Evolutionary conservation across 2,888 invertebrate species (phyloP), one percentile per base, ranked within the genome.

Genomic region (Protonemura montana): DNA sequence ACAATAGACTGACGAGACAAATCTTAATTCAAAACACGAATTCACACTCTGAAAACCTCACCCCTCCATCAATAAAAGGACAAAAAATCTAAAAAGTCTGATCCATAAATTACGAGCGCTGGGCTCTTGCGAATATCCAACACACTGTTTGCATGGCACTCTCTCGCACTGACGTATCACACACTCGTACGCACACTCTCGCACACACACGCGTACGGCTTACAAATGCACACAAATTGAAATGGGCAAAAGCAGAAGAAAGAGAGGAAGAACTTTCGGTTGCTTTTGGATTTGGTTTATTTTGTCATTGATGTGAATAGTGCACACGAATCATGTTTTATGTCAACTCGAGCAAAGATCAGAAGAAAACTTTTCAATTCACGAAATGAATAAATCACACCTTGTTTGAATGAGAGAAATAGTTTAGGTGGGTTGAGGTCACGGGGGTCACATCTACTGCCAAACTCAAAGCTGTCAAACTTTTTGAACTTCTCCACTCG

Each of bases 61-160:
- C 86, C 85, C 85, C 59, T 86, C 84, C 30, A 86, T 80, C 80
- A 78, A 82, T 41, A 82, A 82, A 82, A 29, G 41, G n/a, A 84
- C 84, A 85, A 85, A 85, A 28, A 42, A 59, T 42, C 86, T 41
- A 86, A 84, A 86, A 86, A 86, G 83, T 82, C 86, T 77, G 84
- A 80, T 85, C 80, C 80, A 86, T 35, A 82, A 82, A 82, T 82
- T 82, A 82, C 82, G 82, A 82, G 42, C 21, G 41, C 82, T 26
- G 42, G 27, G 41, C 82, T 26, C 42, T 82, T 41, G 82, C n/a
- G 35, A 82, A 82, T 82, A 82, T 82, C 25, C 82, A 59, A 21
- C 59, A 59, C 59, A 21, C 16, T 59, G 16, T 59, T 59, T 59
- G 59, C 59, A 2, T 21, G 7, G 59, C 13, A 13, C 59, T 21